phyloP scores from a whole-genome alignment of 2,113 vertebrate species.

The Girardinichthys multiradiatus region DNA sequence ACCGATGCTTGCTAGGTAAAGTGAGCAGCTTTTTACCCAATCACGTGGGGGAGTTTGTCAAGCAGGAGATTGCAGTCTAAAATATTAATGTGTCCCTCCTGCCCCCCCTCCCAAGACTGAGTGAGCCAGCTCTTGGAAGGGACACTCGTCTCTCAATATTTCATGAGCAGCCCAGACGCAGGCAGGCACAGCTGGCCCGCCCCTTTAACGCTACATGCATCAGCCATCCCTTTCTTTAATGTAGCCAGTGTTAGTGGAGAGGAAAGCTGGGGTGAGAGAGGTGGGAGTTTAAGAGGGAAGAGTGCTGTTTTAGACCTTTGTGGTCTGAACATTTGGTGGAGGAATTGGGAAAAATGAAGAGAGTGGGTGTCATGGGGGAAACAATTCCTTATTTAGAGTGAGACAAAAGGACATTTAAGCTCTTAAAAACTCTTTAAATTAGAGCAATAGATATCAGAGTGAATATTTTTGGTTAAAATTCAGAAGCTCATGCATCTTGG shows the following conservation, averaged over 20 bases:
- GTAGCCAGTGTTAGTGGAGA: conserved; percentile 62
- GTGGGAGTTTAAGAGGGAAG: conserved; percentile 14
- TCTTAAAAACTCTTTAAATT: neutral
- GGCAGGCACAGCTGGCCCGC: conserved; percentile 70
- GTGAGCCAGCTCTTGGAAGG: conserved; percentile 82
- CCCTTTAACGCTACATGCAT: conserved; percentile 79
- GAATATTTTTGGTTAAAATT: neutral
- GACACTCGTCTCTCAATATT: conserved; percentile 83
- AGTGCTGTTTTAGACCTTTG: conserved; percentile 17
- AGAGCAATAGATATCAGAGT: neutral
- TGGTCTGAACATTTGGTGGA: conserved; percentile 24
- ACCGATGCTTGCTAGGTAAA: conserved; percentile 67
- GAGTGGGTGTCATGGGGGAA: neutral
- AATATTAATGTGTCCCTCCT: conserved; percentile 82
- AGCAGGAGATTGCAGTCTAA: conserved; percentile 87
- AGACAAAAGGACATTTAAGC: neutral
- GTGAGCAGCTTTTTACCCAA: conserved; percentile 78
- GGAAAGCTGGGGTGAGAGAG: conserved; percentile 26
- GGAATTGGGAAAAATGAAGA: neutral
- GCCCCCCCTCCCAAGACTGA: conserved; percentile 60
- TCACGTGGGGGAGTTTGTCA: conserved; percentile 86
- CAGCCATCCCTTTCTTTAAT: conserved; percentile 78
- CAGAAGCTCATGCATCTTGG: too few species aligned
- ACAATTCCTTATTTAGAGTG: neutral
- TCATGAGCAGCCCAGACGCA: conserved; percentile 82